phyloP scores from a whole-genome alignment of 2,888 invertebrate species.

The Drosophila affinis region DNA sequence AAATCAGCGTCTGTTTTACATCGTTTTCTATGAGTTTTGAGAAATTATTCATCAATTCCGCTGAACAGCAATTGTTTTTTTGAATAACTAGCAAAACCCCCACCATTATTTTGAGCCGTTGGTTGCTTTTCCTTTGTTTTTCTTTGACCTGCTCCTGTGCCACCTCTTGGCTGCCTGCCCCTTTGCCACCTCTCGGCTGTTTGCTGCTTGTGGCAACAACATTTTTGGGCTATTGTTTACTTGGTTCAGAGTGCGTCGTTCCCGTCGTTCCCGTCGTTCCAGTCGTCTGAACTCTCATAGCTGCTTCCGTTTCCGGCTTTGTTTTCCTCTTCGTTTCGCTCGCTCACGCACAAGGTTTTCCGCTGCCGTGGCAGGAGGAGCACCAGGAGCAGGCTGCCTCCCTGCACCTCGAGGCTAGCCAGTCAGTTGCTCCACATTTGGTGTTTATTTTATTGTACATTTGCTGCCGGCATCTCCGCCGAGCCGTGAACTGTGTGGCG shows the following conservation, averaged over 20 bases:
- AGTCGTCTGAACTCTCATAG: conserved; percentile 42
- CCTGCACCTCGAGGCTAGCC: conserved; percentile 39
- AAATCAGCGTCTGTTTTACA: background rate
- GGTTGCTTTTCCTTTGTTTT: conserved; percentile 23
- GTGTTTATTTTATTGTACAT: conserved; percentile 71
- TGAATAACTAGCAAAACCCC: background rate
- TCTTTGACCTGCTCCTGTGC: conserved; percentile 18
- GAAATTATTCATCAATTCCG: conserved; percentile 18
- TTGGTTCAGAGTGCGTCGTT: conserved; percentile 43
- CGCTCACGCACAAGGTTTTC: conserved; percentile 35
- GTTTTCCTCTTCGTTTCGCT: conserved; percentile 49
- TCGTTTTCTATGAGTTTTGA: background rate
- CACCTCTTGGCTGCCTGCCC: conserved; percentile 13
- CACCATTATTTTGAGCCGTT: conserved; percentile 9
- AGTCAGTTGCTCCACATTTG: conserved; percentile 35
- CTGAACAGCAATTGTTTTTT: conserved; percentile 8
- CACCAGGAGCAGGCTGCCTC: background rate
- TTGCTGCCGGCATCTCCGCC: conserved; percentile 51
- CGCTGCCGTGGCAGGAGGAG: conserved; percentile 5
- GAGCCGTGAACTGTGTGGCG: conserved; percentile 60
- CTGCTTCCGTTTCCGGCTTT: conserved; percentile 71
- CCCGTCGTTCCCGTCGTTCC: conserved; percentile 39
- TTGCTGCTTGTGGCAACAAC: conserved; percentile 21
- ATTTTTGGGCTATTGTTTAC: conserved; percentile 51
- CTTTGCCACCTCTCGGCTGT: conserved; percentile 1